A percentile compares a stretch with the other conserved stretches of the same genome.
These are phyloP conservation scores for Sesia bembeciformis DNA, from an alignment of 2,888 invertebrate genomes.

Conservation along the genomic window DNA sequence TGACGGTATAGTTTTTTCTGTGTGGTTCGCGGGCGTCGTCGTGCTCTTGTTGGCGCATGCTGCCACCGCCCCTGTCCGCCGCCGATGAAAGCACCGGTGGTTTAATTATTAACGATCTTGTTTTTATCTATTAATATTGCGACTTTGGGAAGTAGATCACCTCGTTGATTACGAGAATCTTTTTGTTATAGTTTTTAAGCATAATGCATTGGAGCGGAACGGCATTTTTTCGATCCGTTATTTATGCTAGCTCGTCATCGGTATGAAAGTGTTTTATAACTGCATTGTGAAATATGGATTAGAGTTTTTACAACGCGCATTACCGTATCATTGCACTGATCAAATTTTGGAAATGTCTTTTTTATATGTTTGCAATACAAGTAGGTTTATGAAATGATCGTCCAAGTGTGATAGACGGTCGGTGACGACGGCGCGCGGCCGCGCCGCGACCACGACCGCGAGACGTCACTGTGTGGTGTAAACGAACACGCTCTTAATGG, in stretches of 20 bases:
- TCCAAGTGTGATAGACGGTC: slow-evolving; percentile 12
- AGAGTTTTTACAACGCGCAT: slow-evolving; percentile 1
- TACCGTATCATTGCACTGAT: background rate
- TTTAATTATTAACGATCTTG: slow-evolving; percentile 63
- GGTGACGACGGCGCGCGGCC: slow-evolving; percentile 14
- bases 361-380: background rate
- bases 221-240: slow-evolving; percentile 34
- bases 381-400: background rate
- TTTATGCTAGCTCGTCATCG: slow-evolving; percentile 27
- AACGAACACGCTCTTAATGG: slow-evolving; percentile 50
- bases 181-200: slow-evolving; percentile 59
- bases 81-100: slow-evolving; percentile 47
- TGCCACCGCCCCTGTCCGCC: slow-evolving; percentile 34
- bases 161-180: slow-evolving; percentile 61
- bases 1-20: slow-evolving; percentile 51
- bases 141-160: slow-evolving; percentile 63
- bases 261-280: slow-evolving; percentile 38
- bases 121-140: slow-evolving; percentile 64
- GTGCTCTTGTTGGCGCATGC: slow-evolving; percentile 41
- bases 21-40: slow-evolving; percentile 18
- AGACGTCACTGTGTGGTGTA: slow-evolving; percentile 24
- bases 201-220: slow-evolving; percentile 41
- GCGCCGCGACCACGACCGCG: slow-evolving; percentile 11
- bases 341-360: background rate
- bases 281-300: slow-evolving; percentile 29